A percentile compares a stretch with the other conserved stretches of the same genome.
Conservation (phyloP, 2,113 vertebrate species). For the Hystrix brachyura region DNA sequence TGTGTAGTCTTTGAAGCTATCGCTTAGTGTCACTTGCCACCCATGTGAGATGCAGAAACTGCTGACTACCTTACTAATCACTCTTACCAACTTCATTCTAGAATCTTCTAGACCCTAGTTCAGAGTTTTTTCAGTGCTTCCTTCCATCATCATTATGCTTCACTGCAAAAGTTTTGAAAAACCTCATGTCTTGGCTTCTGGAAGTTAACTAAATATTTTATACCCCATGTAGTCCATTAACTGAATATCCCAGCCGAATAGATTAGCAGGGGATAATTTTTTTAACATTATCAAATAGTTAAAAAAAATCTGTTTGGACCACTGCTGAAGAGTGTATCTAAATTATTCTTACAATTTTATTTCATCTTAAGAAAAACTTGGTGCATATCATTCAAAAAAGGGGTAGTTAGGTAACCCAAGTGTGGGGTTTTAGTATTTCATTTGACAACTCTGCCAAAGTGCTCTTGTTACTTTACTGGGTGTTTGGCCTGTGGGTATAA, state of each 20-base stretch:
- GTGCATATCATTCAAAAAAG: not conserved
- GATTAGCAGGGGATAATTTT: constrained; percentile 9
- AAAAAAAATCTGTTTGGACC: constrained; percentile 50
- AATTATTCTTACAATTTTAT: constrained; percentile 71
- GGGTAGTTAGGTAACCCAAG: constrained; percentile 65
- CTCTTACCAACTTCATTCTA: constrained; percentile 17
- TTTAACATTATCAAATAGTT: constrained; percentile 49
- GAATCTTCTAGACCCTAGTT: constrained; percentile 3
- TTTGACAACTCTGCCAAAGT: constrained; percentile 63
- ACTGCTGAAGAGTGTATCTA: constrained; percentile 63
- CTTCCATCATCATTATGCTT: constrained; percentile 2
- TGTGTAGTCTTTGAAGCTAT: not conserved
- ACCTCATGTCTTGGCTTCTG: not conserved
- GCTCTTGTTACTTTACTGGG: constrained; percentile 23
- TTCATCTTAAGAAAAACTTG: constrained; percentile 68
- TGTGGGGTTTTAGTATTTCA: constrained; percentile 29
- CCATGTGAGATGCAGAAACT: not conserved
- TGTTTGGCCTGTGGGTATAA: constrained; percentile 63
- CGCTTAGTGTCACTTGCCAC: not conserved
- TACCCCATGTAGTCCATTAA: not conserved
- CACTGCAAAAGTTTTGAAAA: constrained; percentile 28
- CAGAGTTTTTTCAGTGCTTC: not conserved
- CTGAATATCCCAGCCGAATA: not conserved
- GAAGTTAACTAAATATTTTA: not conserved
- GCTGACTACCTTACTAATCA: not conserved